Evolutionary conservation across 1,140 invertebrate species (phyloP), one percentile per base, ranked within the genome.

Genomic region (Neodiprion pinetum): DNA sequence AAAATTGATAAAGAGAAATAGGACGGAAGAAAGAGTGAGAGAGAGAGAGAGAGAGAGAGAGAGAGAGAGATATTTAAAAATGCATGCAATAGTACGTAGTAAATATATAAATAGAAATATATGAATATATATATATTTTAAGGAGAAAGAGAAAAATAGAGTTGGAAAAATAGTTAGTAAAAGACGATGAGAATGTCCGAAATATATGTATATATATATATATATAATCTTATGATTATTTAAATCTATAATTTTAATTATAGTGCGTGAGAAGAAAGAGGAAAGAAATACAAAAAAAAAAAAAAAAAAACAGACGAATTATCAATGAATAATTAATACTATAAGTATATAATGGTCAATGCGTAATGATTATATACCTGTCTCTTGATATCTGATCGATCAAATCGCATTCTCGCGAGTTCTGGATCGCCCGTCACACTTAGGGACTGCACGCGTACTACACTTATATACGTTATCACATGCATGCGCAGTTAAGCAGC

Each of bases 21-120:
- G 47, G 28, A 69, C 67, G 67, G 77, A 80, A 21, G 17, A 21
- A 21, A 82, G 68, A 75, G 68, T 73, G 28, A 40, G 28, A 40
- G 28, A 40, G 28, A 40, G 28, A 40, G 28, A 40, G 28, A 40
- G 28, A 40, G 28, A 40, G 28, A 40, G 28, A 40, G 28, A 40
- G 66, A 78, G 69, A 77, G 75, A 72, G 72, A 78, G 71, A 74
- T n/a, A 49, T n/a, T 71, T 67, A 17, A 75, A 40, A 40, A 40
- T 65, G n/a, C 61, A 28, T 68, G 47, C 10, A 75, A 66, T 72
- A 70, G 79, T 80, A 78, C 61, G 74, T 67, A 67, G 70, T 75
- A 76, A 76, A 75, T 78, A 77, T 78, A 77, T 11, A 72, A 79
- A 75, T 77, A 75, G 77, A 79, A 72, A 53, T 77, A 74, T 70